These are phyloP conservation scores for Muscicapa striata DNA, from an alignment of 2,797 vertebrate genomes.

Conservation along the genomic window DNA sequence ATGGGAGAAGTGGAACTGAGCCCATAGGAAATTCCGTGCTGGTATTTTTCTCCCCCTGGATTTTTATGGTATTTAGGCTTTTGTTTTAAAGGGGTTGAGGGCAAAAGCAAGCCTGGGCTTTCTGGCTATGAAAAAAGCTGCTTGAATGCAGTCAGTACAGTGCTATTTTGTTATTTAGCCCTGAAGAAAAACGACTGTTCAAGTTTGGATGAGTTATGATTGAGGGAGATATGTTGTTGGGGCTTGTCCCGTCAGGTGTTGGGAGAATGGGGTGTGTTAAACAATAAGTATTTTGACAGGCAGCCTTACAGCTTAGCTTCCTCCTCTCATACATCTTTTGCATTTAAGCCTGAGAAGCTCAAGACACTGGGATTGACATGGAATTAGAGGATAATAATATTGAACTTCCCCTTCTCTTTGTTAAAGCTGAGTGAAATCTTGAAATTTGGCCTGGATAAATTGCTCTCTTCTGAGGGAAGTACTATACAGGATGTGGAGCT, in stretches of 20 bases:
- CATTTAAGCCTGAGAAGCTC: not conserved
- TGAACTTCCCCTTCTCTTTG: not conserved
- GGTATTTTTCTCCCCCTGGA: not conserved
- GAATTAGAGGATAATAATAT: not conserved
- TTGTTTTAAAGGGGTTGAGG: not conserved
- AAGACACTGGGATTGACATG: not conserved
- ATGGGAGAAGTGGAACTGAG: constrained; percentile 5
- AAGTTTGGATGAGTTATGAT: not conserved
- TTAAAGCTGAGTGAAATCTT: constrained; percentile 89
- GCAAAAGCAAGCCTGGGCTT: not conserved
- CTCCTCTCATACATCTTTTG: not conserved
- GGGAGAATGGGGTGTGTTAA: not conserved
- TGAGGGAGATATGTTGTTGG: not conserved
- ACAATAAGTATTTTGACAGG: not conserved
- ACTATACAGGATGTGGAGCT: constrained; percentile 84
- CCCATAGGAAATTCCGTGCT: constrained; percentile 10
- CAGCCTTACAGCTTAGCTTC: not conserved
- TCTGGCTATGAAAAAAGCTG: not conserved
- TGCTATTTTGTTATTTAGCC: constrained; percentile 7
- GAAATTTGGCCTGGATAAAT: constrained; percentile 91
- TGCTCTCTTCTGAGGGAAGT: constrained; percentile 87
- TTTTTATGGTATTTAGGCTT: constrained; percentile 7
- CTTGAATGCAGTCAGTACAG: not conserved
- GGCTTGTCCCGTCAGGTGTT: not conserved
- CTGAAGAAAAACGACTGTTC: not conserved